phyloP scores from a whole-genome alignment of 2,888 invertebrate genomes.

The Cylindroiulus punctatus region DNA sequence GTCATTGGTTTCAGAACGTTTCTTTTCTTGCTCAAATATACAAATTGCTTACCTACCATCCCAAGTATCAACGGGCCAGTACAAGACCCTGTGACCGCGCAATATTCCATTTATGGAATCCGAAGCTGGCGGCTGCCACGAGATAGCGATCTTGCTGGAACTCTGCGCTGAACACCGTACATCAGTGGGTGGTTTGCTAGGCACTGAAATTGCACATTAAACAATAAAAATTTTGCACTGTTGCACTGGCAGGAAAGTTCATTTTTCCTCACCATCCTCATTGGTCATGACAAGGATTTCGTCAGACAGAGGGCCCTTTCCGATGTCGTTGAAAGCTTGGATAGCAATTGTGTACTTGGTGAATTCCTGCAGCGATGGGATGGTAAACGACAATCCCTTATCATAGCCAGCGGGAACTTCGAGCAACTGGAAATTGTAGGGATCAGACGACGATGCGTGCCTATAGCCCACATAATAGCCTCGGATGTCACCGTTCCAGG shows the following conservation, averaged over 20 bases:
- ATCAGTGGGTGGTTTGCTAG: constrained; percentile 66
- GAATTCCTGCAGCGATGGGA: constrained; percentile 54
- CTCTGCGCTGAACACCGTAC: constrained; percentile 66
- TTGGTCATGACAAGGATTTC: constrained; percentile 57
- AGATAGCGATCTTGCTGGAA: constrained; percentile 66
- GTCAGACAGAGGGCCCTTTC: constrained; percentile 55
- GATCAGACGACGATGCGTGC: constrained; percentile 64
- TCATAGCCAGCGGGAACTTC: constrained; percentile 57
- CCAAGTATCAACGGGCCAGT: constrained; percentile 66
- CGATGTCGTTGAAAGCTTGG: constrained; percentile 57
- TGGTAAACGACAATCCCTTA: constrained; percentile 55
- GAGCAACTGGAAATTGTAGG: constrained; percentile 52
- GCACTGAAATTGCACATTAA: constrained; percentile 63
- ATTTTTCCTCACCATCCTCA: constrained; percentile 52
- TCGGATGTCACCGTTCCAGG: constrained; percentile 70
- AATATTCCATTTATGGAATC: constrained; percentile 68
- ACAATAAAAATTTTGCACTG: not conserved
- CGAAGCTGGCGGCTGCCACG: constrained; percentile 67
- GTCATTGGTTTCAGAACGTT: not conserved
- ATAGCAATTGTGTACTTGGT: constrained; percentile 55
- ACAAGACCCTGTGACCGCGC: constrained; percentile 80
- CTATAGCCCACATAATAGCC: constrained; percentile 81
- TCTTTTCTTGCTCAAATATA: not conserved
- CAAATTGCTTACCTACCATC: constrained; percentile 58
- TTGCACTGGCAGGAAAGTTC: not conserved